A percentile compares a stretch with the other conserved stretches of the same genome.
phyloP scores from a whole-genome alignment of 2,113 vertebrate genomes.

The Pseudorectes ferrugineus region DNA sequence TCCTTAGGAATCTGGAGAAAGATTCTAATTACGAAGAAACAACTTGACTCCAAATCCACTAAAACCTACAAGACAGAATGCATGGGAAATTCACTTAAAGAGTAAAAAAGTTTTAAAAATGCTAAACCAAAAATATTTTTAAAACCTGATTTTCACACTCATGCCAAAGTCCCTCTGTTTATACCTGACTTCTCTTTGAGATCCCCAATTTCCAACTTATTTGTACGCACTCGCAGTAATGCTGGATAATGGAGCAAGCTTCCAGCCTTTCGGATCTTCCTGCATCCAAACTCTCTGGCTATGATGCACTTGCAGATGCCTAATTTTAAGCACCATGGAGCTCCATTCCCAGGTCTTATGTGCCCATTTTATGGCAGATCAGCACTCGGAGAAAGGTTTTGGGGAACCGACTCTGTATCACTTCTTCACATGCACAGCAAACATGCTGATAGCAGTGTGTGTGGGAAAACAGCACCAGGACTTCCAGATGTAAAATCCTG shows the following conservation, averaged over 20 bases:
- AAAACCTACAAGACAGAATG: not conserved
- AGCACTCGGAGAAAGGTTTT: not conserved
- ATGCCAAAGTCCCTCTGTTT: not conserved
- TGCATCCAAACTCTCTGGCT: not conserved
- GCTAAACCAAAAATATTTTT: not conserved
- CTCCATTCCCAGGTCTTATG: not conserved
- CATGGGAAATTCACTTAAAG: not conserved
- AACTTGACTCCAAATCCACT: not conserved
- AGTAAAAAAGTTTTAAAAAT: not conserved
- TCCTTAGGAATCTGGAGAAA: not conserved
- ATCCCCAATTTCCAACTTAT: not conserved
- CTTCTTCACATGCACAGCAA: not conserved
- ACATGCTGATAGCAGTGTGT: not conserved
- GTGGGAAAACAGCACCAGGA: not conserved
- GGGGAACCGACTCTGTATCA: not conserved
- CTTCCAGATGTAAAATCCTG: not conserved
- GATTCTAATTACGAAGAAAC: not conserved
- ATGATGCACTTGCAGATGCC: not conserved
- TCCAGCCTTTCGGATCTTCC: not conserved
- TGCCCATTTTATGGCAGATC: not conserved
- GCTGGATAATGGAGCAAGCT: not conserved
- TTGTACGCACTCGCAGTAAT: not conserved
- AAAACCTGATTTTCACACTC: not conserved
- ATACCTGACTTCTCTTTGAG: not conserved
- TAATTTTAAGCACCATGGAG: not conserved